These are phyloP conservation scores for Sebastes itinus DNA, from an alignment of 2,797 vertebrate genomes.

Conservation along the genomic window DNA sequence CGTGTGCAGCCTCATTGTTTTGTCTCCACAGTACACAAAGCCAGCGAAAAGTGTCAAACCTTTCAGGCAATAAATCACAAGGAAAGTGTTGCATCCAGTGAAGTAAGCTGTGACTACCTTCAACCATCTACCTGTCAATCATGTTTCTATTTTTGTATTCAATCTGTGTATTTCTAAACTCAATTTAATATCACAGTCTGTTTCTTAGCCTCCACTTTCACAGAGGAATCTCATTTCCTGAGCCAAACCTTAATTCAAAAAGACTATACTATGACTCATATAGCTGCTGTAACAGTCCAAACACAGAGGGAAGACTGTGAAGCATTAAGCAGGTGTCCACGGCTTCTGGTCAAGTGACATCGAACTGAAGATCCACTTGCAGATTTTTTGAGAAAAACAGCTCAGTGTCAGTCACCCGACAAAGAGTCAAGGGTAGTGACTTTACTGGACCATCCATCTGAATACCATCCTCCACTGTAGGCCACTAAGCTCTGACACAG, in stretches of 20 bases:
- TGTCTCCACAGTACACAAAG: background rate
- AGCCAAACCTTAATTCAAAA: constrained; percentile 5
- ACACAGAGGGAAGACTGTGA: background rate
- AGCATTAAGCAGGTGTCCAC: background rate
- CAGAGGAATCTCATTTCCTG: background rate
- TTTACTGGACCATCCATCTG: constrained; percentile 1
- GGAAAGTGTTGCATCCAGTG: background rate
- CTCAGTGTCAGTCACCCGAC: background rate
- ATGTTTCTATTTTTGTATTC: background rate
- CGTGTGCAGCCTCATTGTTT: background rate
- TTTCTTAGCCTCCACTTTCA: background rate
- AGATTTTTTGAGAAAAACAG: constrained; percentile 11
- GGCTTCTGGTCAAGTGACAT: background rate
- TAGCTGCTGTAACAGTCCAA: background rate
- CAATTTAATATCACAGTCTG: background rate
- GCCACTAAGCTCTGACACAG: background rate
- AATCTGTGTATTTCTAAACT: background rate
- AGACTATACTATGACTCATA: background rate
- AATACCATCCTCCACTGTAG: background rate
- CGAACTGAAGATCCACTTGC: background rate
- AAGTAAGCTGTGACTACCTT: background rate
- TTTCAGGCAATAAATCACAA: background rate
- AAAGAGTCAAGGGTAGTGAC: constrained; percentile 5
- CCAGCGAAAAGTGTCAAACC: background rate
- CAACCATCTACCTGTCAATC: constrained; percentile 10